Base-by-base conservation (phyloP, 2,797 vertebrate genomes). In the Bradypus variegatus region DNA sequence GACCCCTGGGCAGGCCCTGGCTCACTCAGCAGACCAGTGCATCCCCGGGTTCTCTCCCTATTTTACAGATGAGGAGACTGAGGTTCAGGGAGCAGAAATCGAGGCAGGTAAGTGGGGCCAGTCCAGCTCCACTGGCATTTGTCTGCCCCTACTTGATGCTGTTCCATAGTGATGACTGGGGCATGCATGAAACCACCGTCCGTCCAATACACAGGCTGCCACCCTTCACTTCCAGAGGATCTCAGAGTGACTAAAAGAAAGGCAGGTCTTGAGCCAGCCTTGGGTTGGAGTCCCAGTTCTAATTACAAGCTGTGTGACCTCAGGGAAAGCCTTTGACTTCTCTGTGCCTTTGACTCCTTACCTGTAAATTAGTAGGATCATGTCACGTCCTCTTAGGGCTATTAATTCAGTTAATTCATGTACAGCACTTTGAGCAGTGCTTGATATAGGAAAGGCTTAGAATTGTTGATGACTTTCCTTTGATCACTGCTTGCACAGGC, bases 71-170 rank as follows among this genome's bases (percentile, higher is more conserved):
- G 33, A 79, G 14, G 31, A 5, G 70, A 91, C 1, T 0, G 48
- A 79, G 50, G 2, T 60, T 6, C 33, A 4, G 0, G 67, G 33
- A 62, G 60, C 29, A 53, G 78, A 29, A 45, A 45, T 1, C 0
- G 0, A 15, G 3, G 36, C 7, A 77, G 14, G 45, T 21, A 10
- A 3, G 31, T 4, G 27, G 14, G 23, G 2, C 29, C 19, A 2
- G 18, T 15, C 81, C 55, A 48, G 8, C n/a, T 27, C 55, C 33
- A 9, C 2, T 1, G 0, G 72, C n/a, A 29, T 75, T 41, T 15
- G 6, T 53, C 25, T 38, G 21, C 15, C 38, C 55, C 41, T 48
- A 6, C 86, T 21, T 3, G n/a, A 82, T 8, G 36, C 36, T 50
- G 50, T 50, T 50, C 50, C 50, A 11, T 50, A 11, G 33, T 2